Evolutionary conservation across 2,797 vertebrate species (phyloP), one percentile per base, ranked within the genome.

Genomic region (Pelobates cultripes): DNA sequence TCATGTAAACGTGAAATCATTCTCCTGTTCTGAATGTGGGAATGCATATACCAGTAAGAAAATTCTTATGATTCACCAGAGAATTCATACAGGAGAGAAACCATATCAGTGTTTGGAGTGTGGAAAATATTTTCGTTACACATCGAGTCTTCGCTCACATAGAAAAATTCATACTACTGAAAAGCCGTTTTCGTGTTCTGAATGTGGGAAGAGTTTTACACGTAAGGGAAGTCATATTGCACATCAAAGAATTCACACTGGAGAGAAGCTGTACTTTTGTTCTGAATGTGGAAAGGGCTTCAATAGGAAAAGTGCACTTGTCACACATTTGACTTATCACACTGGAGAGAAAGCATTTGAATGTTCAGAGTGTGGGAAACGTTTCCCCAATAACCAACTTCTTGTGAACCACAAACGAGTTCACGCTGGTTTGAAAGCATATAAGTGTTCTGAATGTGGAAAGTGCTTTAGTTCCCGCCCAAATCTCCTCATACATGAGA

Each of bases 341-440:
- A 13, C 40, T 4, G 28, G 10, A 7, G 17, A 73, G 3, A 74
- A 74, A 61, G 3, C 43, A 53, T 43, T 55, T 10, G 55, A 61
- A 45, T 64, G 73, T 28, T 63, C 73, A 9, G 73, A 75, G 43
- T 75, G 73, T 43, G 43, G 73, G 10, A 75, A 75, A 44, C 64
- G 57, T 75, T 75, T 75, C 4, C 42, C 57, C 6, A 63, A 44
- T 43, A 44, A 66, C 44, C 44, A 42, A 13, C 3, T 63, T 43
- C 44, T 75, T 2, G 17, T 75, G 12, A 63, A 84, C 2, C 88
- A 89, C 73, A 86, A 89, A 7, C 82, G 87, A 3, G 85, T 87
- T 83, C 88, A 89, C 53, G 86, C 84, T 2, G 86, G 86, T 0
- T 87, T 87, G 77, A 87, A 88, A 13, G 86, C 86, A 2, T 87